Base-by-base conservation (phyloP, 2,888 invertebrate genomes). In the Cosmopolites sordidus region DNA sequence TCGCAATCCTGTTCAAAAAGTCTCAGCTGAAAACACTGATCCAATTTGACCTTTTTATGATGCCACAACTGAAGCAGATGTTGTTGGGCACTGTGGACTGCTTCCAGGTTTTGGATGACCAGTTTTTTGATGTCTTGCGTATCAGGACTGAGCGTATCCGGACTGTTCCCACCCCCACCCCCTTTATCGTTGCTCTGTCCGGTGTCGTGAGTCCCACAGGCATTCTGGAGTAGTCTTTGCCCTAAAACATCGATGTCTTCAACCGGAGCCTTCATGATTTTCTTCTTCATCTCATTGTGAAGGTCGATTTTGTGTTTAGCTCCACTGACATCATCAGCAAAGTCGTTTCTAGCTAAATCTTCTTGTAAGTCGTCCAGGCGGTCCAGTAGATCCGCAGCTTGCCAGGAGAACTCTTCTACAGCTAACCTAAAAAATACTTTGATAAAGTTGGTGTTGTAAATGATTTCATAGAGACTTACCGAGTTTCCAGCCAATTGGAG, bases 1-100 rank as follows among this genome's bases (percentile, higher is more conserved):
- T 96, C 94, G 64, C 96, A 97, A 73, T 98, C 98, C 72, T 94
- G 92, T 75, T 98, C 97, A 71, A 97, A 96, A 42, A 97, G 82
- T 44, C 96, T 80, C 64, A 97, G 80, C 73, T 98, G 96, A 71
- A 96, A 92, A 72, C 96, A 95, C 74, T 97, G 96, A 70, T 97
- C 96, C 59, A 98, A 79, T 73, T 95, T 92, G 67, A 89, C 83
- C 70, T 95, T 92, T 72, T 96, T 94, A 66, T 90, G 89, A 69
- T 94, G 92, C 97, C 97, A 98, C 51, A 93, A 78, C 67, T 93
- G 92, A 59, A 92, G 82, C 43, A 97, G 83, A 69, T 95, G 92
- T 69, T 93, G 90, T 68, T 95, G 92, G 0, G 91, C 89, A 3
- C 89, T 86, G 62, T 92, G 89, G 17, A 95, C 89, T 56, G 92